Evolutionary conservation across 2,113 vertebrate species (phyloP).

Genomic region (Epinephelus cyanopodus): DNA sequence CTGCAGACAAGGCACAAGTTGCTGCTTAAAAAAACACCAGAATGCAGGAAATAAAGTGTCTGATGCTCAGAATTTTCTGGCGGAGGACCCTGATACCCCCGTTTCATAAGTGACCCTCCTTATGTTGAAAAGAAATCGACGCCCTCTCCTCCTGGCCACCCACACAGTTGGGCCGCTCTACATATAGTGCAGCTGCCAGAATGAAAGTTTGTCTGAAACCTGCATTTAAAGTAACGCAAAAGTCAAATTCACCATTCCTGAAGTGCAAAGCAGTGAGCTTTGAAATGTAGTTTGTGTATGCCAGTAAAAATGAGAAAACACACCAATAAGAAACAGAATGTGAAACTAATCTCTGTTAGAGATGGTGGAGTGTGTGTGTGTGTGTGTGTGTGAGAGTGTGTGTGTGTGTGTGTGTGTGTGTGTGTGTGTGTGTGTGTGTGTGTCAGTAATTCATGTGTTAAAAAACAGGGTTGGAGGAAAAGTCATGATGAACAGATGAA

Average conservation of each 20-base stretch:
- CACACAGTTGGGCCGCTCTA: not conserved
- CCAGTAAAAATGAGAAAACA: not conserved
- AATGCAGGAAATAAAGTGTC: too few relatives aligned
- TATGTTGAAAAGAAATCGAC: too few relatives aligned
- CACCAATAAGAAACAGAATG: too few relatives aligned
- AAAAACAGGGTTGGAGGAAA: not conserved
- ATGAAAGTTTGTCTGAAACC: not conserved
- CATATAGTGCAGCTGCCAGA: not conserved
- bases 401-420: not conserved
- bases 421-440: not conserved
- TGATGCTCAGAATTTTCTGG: too few relatives aligned
- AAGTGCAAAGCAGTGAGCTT: too few relatives aligned
- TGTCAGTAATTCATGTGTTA: not conserved
- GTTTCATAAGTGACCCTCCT: too few relatives aligned
- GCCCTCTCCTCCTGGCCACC: not conserved
- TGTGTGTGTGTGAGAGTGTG: not conserved
- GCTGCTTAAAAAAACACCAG: too few relatives aligned
- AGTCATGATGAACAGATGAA: not conserved
- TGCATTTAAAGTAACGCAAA: not conserved
- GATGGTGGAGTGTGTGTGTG: not conserved
- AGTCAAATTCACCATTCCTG: not conserved
- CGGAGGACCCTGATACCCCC: too few relatives aligned
- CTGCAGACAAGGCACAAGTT: too few relatives aligned
- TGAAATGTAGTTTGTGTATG: not conserved
- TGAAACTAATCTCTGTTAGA: not conserved